Percentiles rank a stretch among this genome's conserved stretches.
Conservation (phyloP, 2,113 vertebrate species). For the Coptodon rendalli region DNA sequence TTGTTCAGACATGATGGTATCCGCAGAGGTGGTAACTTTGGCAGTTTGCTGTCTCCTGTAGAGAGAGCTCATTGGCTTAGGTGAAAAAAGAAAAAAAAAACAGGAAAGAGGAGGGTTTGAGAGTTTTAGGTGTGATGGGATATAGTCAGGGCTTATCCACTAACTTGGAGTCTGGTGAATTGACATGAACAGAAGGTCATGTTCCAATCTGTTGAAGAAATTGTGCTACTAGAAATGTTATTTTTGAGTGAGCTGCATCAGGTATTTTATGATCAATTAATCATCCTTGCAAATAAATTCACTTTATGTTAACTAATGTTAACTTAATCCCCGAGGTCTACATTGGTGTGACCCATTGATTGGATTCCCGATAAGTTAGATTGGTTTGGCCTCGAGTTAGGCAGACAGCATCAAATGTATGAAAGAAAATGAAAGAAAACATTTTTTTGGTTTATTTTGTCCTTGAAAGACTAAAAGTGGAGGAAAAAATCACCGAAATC, state of each 20-base stretch:
- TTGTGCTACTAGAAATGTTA: not conserved
- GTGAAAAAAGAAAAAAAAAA: not conserved
- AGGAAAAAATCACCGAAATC: not conserved
- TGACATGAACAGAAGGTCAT: not conserved
- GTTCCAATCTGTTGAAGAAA: not conserved
- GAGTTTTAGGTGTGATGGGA: not conserved
- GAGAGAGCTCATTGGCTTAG: not conserved
- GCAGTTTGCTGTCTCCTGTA: not conserved
- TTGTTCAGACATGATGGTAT: conserved; percentile 32
- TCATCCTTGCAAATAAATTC: not conserved
- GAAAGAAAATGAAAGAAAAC: not conserved
- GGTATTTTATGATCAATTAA: not conserved
- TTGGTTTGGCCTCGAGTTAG: not conserved
- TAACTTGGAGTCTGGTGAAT: not conserved
- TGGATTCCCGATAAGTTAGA: not conserved
- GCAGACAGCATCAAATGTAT: not conserved
- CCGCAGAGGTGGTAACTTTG: conserved; percentile 27
- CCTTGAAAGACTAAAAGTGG: not conserved
- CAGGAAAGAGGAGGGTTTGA: not conserved
- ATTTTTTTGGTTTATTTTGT: not conserved
- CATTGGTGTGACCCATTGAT: not conserved
- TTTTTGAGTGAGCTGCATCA: not conserved
- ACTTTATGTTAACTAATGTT: not conserved
- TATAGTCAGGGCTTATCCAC: not conserved
- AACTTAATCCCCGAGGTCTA: not conserved